These are phyloP conservation scores for Lasius platythorax DNA, from an alignment of 2,888 invertebrate species.

Conservation along the genomic window DNA sequence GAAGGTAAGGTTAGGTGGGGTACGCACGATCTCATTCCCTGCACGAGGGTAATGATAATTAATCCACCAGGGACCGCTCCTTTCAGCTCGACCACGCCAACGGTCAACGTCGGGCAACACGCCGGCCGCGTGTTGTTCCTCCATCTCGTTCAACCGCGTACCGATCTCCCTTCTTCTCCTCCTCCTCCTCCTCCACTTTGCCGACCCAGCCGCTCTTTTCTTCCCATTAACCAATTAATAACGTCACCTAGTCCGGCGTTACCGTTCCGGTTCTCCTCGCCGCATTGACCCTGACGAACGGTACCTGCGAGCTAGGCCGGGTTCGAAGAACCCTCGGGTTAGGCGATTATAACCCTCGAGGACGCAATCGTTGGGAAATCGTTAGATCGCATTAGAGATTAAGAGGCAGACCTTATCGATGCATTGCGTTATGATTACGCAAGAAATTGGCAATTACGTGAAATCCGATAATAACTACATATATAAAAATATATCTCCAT, in stretches of 20 bases:
- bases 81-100: constrained; percentile 69
- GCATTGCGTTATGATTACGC: constrained; percentile 31
- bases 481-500: neutral
- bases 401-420: constrained; percentile 40
- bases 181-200: constrained; percentile 55
- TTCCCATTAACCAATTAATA: constrained; percentile 83
- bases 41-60: constrained; percentile 82
- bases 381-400: constrained; percentile 36
- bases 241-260: constrained; percentile 80
- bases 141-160: constrained; percentile 42
- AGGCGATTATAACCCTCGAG: constrained; percentile 68
- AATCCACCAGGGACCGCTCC: constrained; percentile 80
- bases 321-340: constrained; percentile 77
- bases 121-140: constrained; percentile 70
- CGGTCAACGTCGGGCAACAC: constrained; percentile 67
- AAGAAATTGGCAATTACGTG: constrained; percentile 14
- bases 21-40: constrained; percentile 76
- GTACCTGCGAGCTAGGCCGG: constrained; percentile 73
- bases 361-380: constrained; percentile 56
- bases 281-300: constrained; percentile 76
- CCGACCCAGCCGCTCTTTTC: constrained; percentile 62
- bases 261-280: constrained; percentile 77
- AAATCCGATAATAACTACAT: constrained; percentile 14
- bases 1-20: constrained; percentile 73
- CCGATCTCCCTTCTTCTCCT: constrained; percentile 41